phyloP scores from a whole-genome alignment of 2,113 vertebrate genomes.

The Physeter macrocephalus region DNA sequence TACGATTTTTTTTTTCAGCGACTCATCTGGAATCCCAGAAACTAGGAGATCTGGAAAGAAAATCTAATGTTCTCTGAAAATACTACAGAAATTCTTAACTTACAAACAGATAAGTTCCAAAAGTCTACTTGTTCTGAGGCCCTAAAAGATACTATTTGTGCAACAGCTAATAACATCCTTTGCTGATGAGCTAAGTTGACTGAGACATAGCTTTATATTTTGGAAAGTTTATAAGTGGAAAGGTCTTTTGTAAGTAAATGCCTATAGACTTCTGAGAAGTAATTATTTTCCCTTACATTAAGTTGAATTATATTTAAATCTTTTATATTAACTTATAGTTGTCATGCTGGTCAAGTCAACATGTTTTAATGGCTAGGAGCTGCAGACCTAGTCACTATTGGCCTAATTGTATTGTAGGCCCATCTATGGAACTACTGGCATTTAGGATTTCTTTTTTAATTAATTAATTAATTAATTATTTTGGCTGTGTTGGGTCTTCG shows the following conservation, averaged over 20 bases:
- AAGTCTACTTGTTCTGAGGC: neutral
- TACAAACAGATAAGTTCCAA: neutral
- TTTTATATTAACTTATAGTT: conserved; percentile 11
- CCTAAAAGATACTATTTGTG: neutral
- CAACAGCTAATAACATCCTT: neutral
- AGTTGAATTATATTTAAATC: neutral
- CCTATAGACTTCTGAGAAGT: neutral
- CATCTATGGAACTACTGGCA: neutral
- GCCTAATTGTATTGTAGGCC: neutral
- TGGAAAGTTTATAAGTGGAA: neutral
- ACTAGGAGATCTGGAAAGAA: neutral
- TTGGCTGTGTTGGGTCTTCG: too few species aligned
- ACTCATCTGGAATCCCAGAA: conserved; percentile 7
- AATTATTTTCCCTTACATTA: neutral
- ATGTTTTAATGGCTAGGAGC: neutral
- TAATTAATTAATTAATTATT: too few species aligned
- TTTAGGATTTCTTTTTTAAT: neutral
- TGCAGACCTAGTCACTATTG: neutral
- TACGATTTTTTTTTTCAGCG: neutral
- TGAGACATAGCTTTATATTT: conserved; percentile 13
- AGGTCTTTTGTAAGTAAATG: conserved; percentile 15
- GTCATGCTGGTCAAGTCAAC: neutral
- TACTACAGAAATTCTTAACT: neutral
- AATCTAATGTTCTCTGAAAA: conserved; percentile 29
- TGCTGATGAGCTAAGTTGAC: neutral